Conservation (phyloP, 2,888 invertebrate genomes). For the Catocala fraxini region DNA sequence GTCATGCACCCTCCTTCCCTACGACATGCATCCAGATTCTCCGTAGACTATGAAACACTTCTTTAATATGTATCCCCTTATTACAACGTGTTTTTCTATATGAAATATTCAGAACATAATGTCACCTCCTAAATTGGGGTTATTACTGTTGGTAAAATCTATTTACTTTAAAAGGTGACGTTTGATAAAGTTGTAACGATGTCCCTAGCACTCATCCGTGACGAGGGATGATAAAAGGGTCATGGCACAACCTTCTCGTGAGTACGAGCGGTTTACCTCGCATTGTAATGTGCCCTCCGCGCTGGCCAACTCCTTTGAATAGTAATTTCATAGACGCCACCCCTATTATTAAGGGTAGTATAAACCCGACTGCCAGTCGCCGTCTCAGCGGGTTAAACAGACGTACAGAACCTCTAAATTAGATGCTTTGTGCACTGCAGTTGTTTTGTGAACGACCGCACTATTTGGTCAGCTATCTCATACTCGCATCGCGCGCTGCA, state of each 20-base stretch:
- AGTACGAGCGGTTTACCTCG: slow-evolving; percentile 71
- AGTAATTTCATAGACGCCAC: slow-evolving; percentile 75
- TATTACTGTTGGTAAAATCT: slow-evolving; percentile 51
- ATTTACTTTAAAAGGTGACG: slow-evolving; percentile 52
- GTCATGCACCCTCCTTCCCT: slow-evolving; percentile 81
- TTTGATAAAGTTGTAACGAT: slow-evolving; percentile 62
- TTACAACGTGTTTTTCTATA: slow-evolving; percentile 1
- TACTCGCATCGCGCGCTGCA: slow-evolving; percentile 9
- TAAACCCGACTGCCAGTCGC: slow-evolving; percentile 72
- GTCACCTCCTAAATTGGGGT: slow-evolving; percentile 46
- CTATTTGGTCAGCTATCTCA: slow-evolving; percentile 40
- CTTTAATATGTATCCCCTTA: slow-evolving; percentile 32
- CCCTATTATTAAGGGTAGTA: slow-evolving; percentile 78
- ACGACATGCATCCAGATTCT: slow-evolving; percentile 68
- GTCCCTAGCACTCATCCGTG: slow-evolving; percentile 64
- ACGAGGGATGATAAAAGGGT: slow-evolving; percentile 72
- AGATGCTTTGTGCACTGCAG: slow-evolving; percentile 63
- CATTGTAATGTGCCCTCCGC: slow-evolving; percentile 68
- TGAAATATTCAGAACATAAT: slow-evolving; percentile 24
- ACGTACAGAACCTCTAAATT: slow-evolving; percentile 68
- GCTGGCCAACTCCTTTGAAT: slow-evolving; percentile 72
- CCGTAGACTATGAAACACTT: slow-evolving; percentile 63
- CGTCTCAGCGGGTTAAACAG: slow-evolving; percentile 68
- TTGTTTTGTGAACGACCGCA: slow-evolving; percentile 47
- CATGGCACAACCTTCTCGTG: slow-evolving; percentile 73